Base-by-base conservation (phyloP, 1,140 invertebrate species). In the Mactra quadrangularis region DNA sequence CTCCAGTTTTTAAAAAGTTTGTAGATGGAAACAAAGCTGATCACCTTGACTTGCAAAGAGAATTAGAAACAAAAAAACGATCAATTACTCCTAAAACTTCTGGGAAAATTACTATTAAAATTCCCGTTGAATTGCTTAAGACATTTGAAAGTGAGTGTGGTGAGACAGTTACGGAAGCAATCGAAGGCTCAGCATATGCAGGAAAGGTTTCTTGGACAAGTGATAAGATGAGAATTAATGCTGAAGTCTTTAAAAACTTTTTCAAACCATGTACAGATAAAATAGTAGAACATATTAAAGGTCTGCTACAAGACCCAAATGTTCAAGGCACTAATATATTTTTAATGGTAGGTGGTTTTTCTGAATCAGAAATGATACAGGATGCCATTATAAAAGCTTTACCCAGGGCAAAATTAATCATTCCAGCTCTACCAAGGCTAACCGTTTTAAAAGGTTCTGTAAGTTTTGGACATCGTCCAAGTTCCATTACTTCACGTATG, bases 301-400 rank as follows among this genome's bases (percentile, higher is more conserved):
- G 57, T n/a, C 27, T 84, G 2, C 52, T 84, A 11, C 27, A 60
- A 74, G n/a, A 64, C 27, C 66, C 66, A n/a, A 35, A 64, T 25
- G 68, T 78, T 19, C 25, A 66, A 66, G 76, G 70, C 3, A 79
- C 74, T 29, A 66, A 62, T 31, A 64, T 68, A 47, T 77, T 84
- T 55, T 31, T 84, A 22, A 68, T 84, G 83, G 83, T 84, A 33
- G 83, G 83, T 45, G 83, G 83, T 15, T 84, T 79, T 72, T 84
- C 83, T n/a, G 83, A 84, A 25, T 79, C 41, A 7, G 60, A 17
- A 2, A 72, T 79, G 59, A 35, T 84, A 2, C 83, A 84, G 41
- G 68, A 79, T 45, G 68, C 62, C 11, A 57, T 84, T 6, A 76
- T 52, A 29, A 77, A 68, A 38, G 53, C 72, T 33, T 66, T 84